A percentile compares a stretch with the other conserved stretches of the same genome.
Evolutionary conservation across 2,113 vertebrate genomes (phyloP).

Genomic region (Nibea albiflora): DNA sequence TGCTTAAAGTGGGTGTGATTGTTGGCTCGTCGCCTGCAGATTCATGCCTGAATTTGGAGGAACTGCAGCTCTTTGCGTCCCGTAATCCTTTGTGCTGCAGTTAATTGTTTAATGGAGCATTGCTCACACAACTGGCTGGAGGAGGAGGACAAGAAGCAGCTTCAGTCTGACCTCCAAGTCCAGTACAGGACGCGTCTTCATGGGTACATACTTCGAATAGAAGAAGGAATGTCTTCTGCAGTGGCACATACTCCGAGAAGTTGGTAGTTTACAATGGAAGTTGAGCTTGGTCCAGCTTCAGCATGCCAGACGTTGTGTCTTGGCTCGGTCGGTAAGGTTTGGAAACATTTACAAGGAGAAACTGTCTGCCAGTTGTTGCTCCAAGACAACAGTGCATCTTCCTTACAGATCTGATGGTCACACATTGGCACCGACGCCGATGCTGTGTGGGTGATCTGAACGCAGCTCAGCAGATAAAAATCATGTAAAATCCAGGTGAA

Average conservation of each 20-base stretch:
- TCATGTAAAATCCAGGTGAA: background rate
- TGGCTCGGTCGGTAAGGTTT: conserved; percentile 28
- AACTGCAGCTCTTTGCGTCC: no score
- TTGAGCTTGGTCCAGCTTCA: background rate
- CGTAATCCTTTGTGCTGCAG: no score
- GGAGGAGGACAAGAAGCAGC: no score
- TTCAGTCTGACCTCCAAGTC: background rate
- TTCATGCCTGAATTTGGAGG: background rate
- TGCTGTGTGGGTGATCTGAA: background rate
- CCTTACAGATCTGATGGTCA: conserved; percentile 1
- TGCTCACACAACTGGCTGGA: no score
- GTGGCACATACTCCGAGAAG: background rate
- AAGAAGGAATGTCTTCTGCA: background rate
- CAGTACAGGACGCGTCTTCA: background rate
- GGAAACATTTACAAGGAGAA: conserved; percentile 2
- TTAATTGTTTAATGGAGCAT: no score
- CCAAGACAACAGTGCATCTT: background rate
- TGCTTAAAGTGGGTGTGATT: no score
- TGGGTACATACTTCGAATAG: background rate
- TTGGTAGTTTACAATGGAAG: background rate
- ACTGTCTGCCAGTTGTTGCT: conserved; percentile 3
- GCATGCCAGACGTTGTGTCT: conserved; percentile 14
- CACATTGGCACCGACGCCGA: background rate
- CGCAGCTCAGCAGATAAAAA: background rate
- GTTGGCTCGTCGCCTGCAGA: background rate